phyloP scores from a whole-genome alignment of 2,113 vertebrate species.

The Lipotes vexillifer region DNA sequence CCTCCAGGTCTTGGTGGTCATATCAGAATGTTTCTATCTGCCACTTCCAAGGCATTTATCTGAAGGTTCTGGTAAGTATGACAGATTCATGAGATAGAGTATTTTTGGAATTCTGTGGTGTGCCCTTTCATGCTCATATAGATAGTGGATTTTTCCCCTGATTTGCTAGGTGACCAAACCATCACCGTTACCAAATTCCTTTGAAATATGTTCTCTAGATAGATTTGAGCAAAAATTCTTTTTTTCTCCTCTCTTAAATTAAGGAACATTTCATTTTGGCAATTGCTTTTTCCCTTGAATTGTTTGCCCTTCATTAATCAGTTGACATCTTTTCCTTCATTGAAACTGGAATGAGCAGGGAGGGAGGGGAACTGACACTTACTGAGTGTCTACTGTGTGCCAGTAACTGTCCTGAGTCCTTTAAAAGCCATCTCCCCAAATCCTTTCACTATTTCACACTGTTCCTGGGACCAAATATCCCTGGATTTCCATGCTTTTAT shows the following conservation, averaged over 20 bases:
- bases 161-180: not conserved
- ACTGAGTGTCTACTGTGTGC: not conserved
- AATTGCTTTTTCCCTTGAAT: not conserved
- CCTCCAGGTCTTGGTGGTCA: conserved; percentile 84
- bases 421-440: not conserved
- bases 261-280: not conserved
- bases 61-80: conserved; percentile 79
- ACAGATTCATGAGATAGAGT: not conserved
- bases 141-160: not conserved
- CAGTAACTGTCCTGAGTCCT: not conserved
- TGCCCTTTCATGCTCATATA: not conserved
- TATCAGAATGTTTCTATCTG: conserved; percentile 87
- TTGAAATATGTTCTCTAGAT: not conserved
- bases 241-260: not conserved
- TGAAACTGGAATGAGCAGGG: not conserved
- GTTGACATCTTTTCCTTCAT: not conserved
- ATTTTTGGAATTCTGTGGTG: not conserved
- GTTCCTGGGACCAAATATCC: not conserved
- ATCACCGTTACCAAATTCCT: not conserved
- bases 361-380: not conserved
- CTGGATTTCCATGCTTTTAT: not conserved
- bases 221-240: not conserved
- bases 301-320: not conserved
- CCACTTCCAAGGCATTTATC: conserved; percentile 74
- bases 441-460: not conserved